Base-by-base conservation (phyloP, 2,888 invertebrate genomes). In the Dolichomitus sp. region DNA sequence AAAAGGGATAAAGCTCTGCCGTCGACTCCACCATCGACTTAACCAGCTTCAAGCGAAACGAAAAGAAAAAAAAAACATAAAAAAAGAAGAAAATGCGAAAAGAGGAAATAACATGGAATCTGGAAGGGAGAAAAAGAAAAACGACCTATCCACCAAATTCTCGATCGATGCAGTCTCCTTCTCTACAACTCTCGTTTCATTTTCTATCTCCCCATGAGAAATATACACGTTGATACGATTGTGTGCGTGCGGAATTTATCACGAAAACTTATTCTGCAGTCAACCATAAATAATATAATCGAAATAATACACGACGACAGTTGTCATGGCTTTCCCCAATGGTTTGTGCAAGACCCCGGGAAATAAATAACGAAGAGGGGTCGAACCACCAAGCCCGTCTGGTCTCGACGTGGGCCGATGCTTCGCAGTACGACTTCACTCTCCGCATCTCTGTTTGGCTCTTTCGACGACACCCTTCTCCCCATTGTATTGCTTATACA, bases 301-400 rank as follows among this genome's bases (percentile, higher is more conserved):
- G 80, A 80, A 84, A 80, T 82, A 84, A 84, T 83, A 81, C 81
- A 83, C 79, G 80, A 82, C 76, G 82, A 83, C 84, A 83, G 85
- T 86, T 84, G 84, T 85, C 84, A 76, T 81, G 81, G 84, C 63
- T 68, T 75, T 72, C 48, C 63, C 69, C 69, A 33, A 63, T 57
- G 77, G 48, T 69, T 78, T 63, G 54, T 68, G 68, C 73, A 63
- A 81, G 17, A 48, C 63, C 73, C 81, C 48, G 45, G 77, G 73
- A 81, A 81, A 81, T 81, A 81, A 81, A 81, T 81, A 81, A 81
- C 81, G 52, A 66, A 33, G 68, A 63, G 81, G 81, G 81, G 50
- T 59, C 45, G 61, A 11, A 17, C 37, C n/a, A 11, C 65, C 42
- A 23, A 42, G 17, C 42, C 45, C 14, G 65, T 52, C 57, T 76